Conservation (phyloP, 2,113 vertebrate genomes). For the Clarias magur region DNA sequence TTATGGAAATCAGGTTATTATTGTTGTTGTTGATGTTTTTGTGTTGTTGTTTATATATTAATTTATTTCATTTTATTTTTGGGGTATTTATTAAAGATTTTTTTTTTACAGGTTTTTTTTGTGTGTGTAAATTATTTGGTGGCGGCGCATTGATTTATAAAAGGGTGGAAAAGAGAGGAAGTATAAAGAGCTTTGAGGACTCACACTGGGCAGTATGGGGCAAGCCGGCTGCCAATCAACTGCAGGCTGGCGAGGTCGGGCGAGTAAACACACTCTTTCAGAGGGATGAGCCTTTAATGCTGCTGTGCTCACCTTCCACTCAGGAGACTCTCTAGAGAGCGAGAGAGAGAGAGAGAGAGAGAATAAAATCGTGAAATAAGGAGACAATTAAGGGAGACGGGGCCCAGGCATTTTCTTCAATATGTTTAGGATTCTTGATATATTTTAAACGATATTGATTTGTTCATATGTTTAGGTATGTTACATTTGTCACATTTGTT, state of each 20-base stretch:
- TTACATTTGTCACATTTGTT: background rate
- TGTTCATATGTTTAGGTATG: background rate
- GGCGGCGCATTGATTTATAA: no score
- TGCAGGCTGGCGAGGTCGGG: slow-evolving; percentile 56
- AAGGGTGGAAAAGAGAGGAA: no score
- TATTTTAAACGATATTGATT: no score
- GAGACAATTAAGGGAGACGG: background rate
- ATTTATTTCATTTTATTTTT: no score
- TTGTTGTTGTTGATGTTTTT: no score
- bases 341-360: slow-evolving; percentile 8
- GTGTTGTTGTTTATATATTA: no score
- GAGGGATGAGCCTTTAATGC: slow-evolving; percentile 66
- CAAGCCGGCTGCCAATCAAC: slow-evolving; percentile 63
- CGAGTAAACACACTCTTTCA: slow-evolving; percentile 61
- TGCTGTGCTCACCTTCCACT: slow-evolving; percentile 63
- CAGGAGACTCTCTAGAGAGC: slow-evolving; percentile 58
- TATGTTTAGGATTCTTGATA: background rate
- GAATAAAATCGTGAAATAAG: background rate
- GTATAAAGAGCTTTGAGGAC: slow-evolving; percentile 33
- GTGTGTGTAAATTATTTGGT: no score
- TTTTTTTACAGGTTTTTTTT: no score
- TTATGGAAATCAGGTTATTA: background rate
- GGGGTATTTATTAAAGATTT: no score
- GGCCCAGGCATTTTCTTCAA: background rate
- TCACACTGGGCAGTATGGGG: slow-evolving; percentile 57